These are phyloP conservation scores for Clanis bilineata DNA, from an alignment of 2,888 invertebrate species.

Conservation along the genomic window DNA sequence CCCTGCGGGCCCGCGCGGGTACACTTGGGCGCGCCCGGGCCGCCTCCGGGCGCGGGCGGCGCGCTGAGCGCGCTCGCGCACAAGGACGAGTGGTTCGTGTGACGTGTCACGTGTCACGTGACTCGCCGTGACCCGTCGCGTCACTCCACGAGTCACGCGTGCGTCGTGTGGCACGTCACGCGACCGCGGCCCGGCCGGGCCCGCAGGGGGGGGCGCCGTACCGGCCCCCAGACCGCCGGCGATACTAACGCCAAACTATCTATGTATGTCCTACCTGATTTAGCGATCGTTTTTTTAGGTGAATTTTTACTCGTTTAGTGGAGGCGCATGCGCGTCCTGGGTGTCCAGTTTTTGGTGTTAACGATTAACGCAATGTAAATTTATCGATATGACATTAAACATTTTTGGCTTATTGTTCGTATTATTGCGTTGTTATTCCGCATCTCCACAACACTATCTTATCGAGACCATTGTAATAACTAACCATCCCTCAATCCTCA, in stretches of 20 bases:
- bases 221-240: constrained; percentile 52
- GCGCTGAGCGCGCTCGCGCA: constrained; percentile 90
- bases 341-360: constrained; percentile 75
- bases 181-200: constrained; percentile 60
- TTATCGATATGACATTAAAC: constrained; percentile 81
- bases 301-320: constrained; percentile 77
- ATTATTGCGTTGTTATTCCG: constrained; percentile 66
- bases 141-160: too few relatives aligned
- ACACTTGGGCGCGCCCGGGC: constrained; percentile 90
- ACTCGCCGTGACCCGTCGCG: too few relatives aligned
- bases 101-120: constrained; percentile 46
- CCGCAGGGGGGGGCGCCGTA: constrained; percentile 70
- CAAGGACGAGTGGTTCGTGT: constrained; percentile 97
- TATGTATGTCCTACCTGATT: constrained; percentile 66
- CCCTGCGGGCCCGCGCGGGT: constrained; percentile 93
- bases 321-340: constrained; percentile 75
- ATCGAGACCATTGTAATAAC: too few relatives aligned
- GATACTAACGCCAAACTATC: constrained; percentile 40
- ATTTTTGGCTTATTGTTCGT: constrained; percentile 81
- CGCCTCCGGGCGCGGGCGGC: constrained; percentile 97
- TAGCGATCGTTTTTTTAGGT: constrained; percentile 74
- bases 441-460: constrained; percentile 17
- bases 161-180: constrained; percentile 87
- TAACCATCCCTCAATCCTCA: too few relatives aligned
- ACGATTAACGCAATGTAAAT: constrained; percentile 77